A percentile compares a stretch with the other conserved stretches of the same genome.
These are phyloP conservation scores for Lacanobia wlatinum DNA, from an alignment of 2,888 invertebrate species.

Conservation along the genomic window DNA sequence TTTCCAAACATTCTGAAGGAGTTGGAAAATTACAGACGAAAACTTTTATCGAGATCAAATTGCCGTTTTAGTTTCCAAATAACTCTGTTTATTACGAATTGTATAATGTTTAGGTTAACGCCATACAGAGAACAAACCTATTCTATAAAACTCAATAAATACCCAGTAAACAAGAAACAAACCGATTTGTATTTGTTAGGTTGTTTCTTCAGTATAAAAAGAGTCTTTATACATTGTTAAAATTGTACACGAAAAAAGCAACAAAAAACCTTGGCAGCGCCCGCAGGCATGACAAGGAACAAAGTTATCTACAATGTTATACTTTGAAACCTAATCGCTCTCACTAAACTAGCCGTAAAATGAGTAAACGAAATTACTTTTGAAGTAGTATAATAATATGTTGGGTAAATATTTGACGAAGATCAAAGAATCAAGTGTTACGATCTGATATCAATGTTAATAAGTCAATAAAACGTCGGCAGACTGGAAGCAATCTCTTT, in stretches of 20 bases:
- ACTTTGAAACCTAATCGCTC: constrained; percentile 39
- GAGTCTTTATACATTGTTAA: constrained; percentile 15
- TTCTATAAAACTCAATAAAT: constrained; percentile 8
- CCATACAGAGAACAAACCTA: background rate
- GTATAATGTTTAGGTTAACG: constrained; percentile 25
- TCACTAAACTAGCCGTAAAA: constrained; percentile 39
- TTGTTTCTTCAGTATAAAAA: constrained; percentile 6
- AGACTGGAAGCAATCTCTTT: constrained; percentile 90
- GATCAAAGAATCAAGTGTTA: constrained; percentile 89
- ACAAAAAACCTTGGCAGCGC: constrained; percentile 1
- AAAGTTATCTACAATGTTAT: constrained; percentile 25
- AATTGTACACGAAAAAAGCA: constrained; percentile 19
- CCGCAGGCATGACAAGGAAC: constrained; percentile 14
- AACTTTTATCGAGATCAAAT: constrained; percentile 58
- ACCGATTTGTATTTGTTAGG: constrained; percentile 5
- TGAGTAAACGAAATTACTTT: constrained; percentile 50
- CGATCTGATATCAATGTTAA: constrained; percentile 90
- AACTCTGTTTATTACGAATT: constrained; percentile 54
- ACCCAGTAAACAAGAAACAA: constrained; percentile 4
- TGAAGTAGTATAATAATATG: constrained; percentile 74
- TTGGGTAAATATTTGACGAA: constrained; percentile 85
- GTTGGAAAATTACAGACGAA: constrained; percentile 54
- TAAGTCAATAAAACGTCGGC: constrained; percentile 90
- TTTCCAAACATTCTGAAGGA: constrained; percentile 47
- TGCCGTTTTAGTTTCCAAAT: constrained; percentile 44